Evolutionary conservation across 2,888 invertebrate genomes (phyloP).

Genomic region (Empis stercorea): DNA sequence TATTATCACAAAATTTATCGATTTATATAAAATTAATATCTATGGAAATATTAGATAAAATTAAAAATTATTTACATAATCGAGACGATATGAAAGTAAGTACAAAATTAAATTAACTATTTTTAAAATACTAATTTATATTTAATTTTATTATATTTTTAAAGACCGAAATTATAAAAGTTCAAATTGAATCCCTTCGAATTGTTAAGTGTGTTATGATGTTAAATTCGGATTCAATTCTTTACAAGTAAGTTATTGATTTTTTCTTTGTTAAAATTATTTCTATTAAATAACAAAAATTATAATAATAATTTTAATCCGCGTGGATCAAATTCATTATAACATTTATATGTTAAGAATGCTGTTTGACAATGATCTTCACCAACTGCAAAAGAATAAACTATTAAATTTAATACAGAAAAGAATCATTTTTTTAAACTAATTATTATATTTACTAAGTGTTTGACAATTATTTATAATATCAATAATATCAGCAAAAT

Average conservation of each 20-base stretch:
- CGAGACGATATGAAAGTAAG: constrained; percentile 28
- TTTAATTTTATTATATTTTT: too few species aligned
- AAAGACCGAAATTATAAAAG: constrained; percentile 30
- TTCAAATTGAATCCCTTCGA: constrained; percentile 47
- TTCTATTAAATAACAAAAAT: too few species aligned
- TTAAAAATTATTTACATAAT: constrained; percentile 27
- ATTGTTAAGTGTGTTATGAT: constrained; percentile 27
- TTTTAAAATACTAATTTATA: neutral
- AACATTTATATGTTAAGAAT: too few species aligned
- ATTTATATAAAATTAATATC: constrained; percentile 23
- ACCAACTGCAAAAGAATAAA: neutral
- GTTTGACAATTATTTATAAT: constrained; percentile 22
- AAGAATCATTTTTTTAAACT: too few species aligned
- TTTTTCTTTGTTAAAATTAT: too few species aligned
- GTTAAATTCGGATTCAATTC: constrained; percentile 22
- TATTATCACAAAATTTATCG: constrained; percentile 44
- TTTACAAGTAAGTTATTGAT: constrained; percentile 26
- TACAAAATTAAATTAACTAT: neutral
- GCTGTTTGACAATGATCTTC: neutral
- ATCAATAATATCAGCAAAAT: constrained; percentile 17
- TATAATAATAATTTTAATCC: too few species aligned
- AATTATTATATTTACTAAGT: constrained; percentile 21
- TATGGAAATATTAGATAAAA: constrained; percentile 20
- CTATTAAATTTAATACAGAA: too few species aligned
- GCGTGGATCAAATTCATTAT: too few species aligned